Evolutionary conservation across 2,113 vertebrate species (phyloP).

Genomic region (Saccopteryx leptura): DNA sequence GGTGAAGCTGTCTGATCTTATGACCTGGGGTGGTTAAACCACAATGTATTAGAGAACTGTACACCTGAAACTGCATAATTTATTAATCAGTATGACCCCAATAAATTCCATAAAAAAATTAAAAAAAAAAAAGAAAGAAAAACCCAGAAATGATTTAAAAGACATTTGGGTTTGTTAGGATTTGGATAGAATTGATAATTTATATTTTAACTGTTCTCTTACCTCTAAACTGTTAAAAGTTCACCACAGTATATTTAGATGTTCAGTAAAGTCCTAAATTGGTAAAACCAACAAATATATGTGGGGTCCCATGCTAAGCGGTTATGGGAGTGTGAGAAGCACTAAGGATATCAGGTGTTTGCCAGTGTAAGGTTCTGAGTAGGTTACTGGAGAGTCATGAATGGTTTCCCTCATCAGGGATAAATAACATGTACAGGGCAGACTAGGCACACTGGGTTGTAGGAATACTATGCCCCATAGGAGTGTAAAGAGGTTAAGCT

Average conservation of each 20-base stretch:
- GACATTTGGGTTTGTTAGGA: background rate
- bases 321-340: background rate
- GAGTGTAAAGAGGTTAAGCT: background rate
- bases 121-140: too few species aligned
- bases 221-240: background rate
- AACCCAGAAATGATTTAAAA: background rate
- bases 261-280: background rate
- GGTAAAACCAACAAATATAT: background rate
- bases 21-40: too few species aligned
- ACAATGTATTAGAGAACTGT: too few species aligned
- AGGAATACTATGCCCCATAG: background rate
- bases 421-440: background rate
- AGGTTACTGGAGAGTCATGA: background rate
- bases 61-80: too few species aligned
- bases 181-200: background rate
- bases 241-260: background rate
- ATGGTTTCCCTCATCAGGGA: background rate
- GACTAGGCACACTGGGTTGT: background rate
- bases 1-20: background rate
- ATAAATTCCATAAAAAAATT: too few species aligned
- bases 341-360: background rate
- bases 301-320: background rate
- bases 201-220: conserved; percentile 1
- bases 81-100: too few species aligned
- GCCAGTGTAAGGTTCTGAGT: background rate